These are phyloP conservation scores for Rhagophthalmus giganteus DNA, from an alignment of 2,888 invertebrate species.

Conservation along the genomic window DNA sequence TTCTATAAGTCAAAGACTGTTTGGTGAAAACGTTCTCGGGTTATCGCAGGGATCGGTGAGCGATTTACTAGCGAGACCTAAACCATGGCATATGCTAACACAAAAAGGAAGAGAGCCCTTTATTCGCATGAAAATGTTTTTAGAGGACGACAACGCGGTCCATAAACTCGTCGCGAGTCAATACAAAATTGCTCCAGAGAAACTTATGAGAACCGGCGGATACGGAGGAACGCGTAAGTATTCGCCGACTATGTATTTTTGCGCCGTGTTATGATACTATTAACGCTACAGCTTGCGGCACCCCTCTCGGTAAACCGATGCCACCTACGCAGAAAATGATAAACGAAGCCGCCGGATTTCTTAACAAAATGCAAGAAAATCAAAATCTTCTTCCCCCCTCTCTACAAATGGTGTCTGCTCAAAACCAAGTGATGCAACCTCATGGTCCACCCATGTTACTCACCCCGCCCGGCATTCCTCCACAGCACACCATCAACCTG, in stretches of 20 bases:
- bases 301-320: slow-evolving; percentile 65
- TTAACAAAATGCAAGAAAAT: slow-evolving; percentile 71
- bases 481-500: slow-evolving; percentile 70
- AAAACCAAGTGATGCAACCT: slow-evolving; percentile 56
- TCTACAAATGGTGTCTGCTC: slow-evolving; percentile 56
- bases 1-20: slow-evolving; percentile 95
- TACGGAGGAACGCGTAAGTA: slow-evolving; percentile 78
- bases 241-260: too few species aligned
- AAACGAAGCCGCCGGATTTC: slow-evolving; percentile 67
- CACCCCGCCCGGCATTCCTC: slow-evolving; percentile 76
- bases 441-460: slow-evolving; percentile 68
- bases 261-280: too few species aligned
- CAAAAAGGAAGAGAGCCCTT: slow-evolving; percentile 96
- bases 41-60: slow-evolving; percentile 97
- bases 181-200: slow-evolving; percentile 97
- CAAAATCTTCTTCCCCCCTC: slow-evolving; percentile 62
- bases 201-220: slow-evolving; percentile 93
- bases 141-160: slow-evolving; percentile 93
- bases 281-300: slow-evolving; percentile 55
- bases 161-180: slow-evolving; percentile 95
- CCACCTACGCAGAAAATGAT: slow-evolving; percentile 79
- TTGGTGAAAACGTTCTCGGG: slow-evolving; percentile 97
- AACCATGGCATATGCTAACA: slow-evolving; percentile 99
- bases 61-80: slow-evolving; percentile 94
- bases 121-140: slow-evolving; percentile 97